phyloP scores from a whole-genome alignment of 2,797 vertebrate genomes.

The Acropternis orthonyx region DNA sequence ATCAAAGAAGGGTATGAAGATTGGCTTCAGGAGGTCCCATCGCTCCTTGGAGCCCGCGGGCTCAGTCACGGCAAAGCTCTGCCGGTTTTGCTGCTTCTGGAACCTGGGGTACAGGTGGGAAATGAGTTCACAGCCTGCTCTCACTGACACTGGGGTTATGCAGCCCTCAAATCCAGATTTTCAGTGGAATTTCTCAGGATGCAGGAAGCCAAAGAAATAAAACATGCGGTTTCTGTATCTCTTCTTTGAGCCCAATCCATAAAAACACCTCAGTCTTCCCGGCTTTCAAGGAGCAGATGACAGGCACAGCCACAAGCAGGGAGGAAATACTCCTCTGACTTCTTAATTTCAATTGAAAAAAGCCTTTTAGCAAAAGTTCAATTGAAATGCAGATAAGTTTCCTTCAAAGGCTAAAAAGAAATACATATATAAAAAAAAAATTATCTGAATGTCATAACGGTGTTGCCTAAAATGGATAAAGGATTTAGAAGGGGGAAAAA shows the following conservation, averaged over 20 bases:
- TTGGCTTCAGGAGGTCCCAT: conserved; percentile 43
- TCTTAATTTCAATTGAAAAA: conserved; percentile 44
- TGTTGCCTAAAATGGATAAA: conserved; percentile 47
- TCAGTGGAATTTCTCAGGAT: neutral
- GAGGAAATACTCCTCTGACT: neutral
- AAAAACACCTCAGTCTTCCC: neutral
- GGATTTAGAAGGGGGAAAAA: conserved; percentile 33
- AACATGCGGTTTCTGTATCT: neutral
- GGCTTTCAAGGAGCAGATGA: neutral
- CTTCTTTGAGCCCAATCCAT: neutral
- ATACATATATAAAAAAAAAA: neutral
- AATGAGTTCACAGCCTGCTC: neutral
- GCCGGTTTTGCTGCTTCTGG: neutral
- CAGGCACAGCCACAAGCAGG: neutral
- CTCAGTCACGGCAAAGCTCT: neutral
- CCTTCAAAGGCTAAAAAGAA: conserved; percentile 17
- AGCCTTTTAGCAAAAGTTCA: conserved; percentile 2
- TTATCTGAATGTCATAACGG: neutral
- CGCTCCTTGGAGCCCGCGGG: neutral
- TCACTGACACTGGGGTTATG: neutral
- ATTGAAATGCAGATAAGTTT: conserved; percentile 35
- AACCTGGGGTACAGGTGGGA: neutral
- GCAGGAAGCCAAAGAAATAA: conserved; percentile 1
- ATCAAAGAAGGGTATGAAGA: neutral
- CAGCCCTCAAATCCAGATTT: neutral